A percentile compares a stretch with the other conserved stretches of the same genome.
Conservation (phyloP, 2,113 vertebrate species). For the Pterophyllum scalare region DNA sequence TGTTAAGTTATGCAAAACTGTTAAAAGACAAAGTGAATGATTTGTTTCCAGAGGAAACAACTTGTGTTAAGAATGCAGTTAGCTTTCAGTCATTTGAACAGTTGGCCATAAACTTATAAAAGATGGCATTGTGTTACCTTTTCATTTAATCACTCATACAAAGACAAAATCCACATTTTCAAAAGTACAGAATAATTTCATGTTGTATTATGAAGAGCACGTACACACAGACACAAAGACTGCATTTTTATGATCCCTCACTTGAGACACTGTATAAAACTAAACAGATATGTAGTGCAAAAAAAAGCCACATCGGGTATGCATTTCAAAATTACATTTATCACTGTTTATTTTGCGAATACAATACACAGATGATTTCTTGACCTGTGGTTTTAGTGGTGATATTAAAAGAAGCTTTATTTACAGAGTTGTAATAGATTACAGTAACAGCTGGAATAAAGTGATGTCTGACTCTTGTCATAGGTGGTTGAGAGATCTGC, state of each 20-base stretch:
- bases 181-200: constrained; percentile 1
- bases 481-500: constrained; percentile 13
- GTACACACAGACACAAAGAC: constrained; percentile 2
- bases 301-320: constrained; percentile 5
- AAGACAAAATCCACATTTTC: neutral
- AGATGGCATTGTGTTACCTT: neutral
- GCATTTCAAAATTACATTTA: neutral
- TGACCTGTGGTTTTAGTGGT: constrained; percentile 26
- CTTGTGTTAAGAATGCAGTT: neutral
- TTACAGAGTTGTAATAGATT: constrained; percentile 49
- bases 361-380: neutral
- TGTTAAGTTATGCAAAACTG: neutral
- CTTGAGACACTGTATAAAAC: constrained; percentile 20
- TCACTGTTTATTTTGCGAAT: neutral
- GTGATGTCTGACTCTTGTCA: neutral
- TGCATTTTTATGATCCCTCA: neutral
- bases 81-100: neutral
- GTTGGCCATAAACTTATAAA: neutral
- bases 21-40: neutral
- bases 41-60: neutral
- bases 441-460: constrained; percentile 34
- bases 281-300: constrained; percentile 4
- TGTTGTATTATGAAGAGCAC: constrained; percentile 4
- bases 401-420: constrained; percentile 26
- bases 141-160: neutral